Evolutionary conservation across 2,797 vertebrate genomes (phyloP), one percentile per base, ranked within the genome.

Genomic region (Pantherophis alleghaniensis): DNA sequence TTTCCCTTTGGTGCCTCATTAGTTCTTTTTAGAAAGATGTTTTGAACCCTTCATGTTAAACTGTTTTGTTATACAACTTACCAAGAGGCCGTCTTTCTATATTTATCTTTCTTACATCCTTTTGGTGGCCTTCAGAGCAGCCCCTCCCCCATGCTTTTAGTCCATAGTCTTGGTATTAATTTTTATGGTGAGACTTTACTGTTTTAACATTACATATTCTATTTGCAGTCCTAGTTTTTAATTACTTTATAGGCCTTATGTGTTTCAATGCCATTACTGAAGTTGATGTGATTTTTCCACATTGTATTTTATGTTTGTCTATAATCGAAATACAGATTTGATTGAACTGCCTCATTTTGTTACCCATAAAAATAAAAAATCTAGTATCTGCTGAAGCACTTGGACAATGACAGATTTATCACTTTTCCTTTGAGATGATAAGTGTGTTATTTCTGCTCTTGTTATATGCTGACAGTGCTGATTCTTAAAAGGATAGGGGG

Each of bases 401-500:
- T 96, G 37, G 22, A 59, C 66, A 47, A 66, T 89, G 63, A 91
- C 51, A 74, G 89, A 91, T 3, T 55, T 86, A 63, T 37, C 92
- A 22, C 26, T 90, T 92, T 47, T 61, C 32, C 0, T 88, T 93
- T 94, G 90, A 90, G 90, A 92, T 93, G 89, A 89, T 95, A 94
- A 95, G 61, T 86, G 60, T 10, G 10, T 92, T 24, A 95, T 91
- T 89, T 94, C 92, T 93, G 10, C 90, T 93, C 7, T 1, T 61
- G 91, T 93, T 94, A 37, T 90, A 7, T 91, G 91, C 95, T 69
- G 95, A 89, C 94, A 91, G 63, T 55, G 11, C 92, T 95, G 93
- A 93, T 96, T 94, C 96, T 96, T 96, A 88, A 95, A 95, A 79
- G n/a, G 94, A 94, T 95, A 42, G 42, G 3, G 63, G 87, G 92